Evolutionary conservation across 1,140 invertebrate species (phyloP).

Genomic region (Sinonovacula constricta): DNA sequence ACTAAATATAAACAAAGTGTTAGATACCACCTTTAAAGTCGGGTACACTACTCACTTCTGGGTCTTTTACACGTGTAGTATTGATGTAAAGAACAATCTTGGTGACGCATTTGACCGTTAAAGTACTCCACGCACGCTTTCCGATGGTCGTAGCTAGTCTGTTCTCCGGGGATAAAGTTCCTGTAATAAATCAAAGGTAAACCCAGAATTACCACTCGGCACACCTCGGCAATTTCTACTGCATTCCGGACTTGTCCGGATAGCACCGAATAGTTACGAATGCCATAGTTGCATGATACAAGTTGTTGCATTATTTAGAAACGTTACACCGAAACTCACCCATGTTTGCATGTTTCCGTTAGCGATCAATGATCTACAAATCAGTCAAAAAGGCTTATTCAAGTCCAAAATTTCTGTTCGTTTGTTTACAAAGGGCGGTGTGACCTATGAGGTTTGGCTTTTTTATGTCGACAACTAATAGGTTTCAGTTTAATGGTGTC

Average conservation of each 20-base stretch:
- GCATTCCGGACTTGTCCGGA: not conserved
- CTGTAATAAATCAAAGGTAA: not conserved
- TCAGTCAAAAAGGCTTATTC: no score
- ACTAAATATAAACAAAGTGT: no score
- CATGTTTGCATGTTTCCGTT: not conserved
- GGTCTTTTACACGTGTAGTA: conserved; percentile 39
- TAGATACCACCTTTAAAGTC: not conserved
- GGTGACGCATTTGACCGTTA: conserved; percentile 25
- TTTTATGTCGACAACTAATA: no score
- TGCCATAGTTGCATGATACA: not conserved
- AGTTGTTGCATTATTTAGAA: not conserved
- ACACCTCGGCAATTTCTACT: no score
- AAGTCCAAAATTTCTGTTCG: no score
- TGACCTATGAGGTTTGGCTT: no score
- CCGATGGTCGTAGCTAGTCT: conserved; percentile 14
- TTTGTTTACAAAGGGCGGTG: no score
- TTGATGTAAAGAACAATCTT: conserved; percentile 10
- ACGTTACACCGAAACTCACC: not conserved
- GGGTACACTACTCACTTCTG: conserved; percentile 13
- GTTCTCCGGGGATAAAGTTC: conserved; percentile 35
- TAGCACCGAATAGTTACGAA: not conserved
- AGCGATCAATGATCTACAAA: not conserved
- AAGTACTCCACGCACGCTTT: conserved; percentile 38
- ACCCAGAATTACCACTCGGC: not conserved
- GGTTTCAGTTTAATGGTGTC: no score